Evolutionary conservation across 2,113 vertebrate genomes (phyloP).

Genomic region (Tragelaphus imberbis): DNA sequence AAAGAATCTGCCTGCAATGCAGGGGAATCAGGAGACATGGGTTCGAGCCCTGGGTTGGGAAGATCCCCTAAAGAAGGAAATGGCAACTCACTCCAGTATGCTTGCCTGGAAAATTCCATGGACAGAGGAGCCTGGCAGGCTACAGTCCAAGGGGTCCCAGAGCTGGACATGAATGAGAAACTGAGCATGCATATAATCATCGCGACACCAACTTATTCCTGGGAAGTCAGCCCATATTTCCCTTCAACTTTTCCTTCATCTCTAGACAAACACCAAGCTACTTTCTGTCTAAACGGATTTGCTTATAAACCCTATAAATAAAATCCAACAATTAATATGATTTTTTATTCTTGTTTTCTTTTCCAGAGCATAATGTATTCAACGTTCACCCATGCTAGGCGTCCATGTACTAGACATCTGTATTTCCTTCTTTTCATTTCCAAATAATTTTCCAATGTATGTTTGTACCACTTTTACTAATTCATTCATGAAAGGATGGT

Average conservation of each 20-base stretch:
- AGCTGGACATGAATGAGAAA: not conserved
- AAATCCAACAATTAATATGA: not conserved
- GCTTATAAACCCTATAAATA: not conserved
- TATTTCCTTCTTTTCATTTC: not conserved
- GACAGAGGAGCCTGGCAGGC: not conserved
- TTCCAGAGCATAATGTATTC: not conserved
- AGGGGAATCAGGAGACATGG: too few relatives aligned
- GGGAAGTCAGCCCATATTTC: too few relatives aligned
- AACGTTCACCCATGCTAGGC: accelerated
- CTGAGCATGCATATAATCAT: accelerated
- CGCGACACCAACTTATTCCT: not conserved
- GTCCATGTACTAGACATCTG: not conserved
- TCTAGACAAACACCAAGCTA: not conserved
- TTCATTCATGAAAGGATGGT: not conserved
- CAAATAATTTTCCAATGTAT: not conserved
- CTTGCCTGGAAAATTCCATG: not conserved
- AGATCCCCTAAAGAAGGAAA: too few relatives aligned
- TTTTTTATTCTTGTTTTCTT: not conserved
- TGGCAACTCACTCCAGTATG: too few relatives aligned
- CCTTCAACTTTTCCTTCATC: too few relatives aligned
- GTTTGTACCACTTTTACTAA: not conserved
- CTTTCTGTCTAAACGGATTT: not conserved
- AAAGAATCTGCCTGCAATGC: too few relatives aligned
- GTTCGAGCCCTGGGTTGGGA: too few relatives aligned
- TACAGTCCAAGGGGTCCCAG: not conserved